Percentiles rank a stretch among this genome's conserved stretches.
Conservation (phyloP, 1,140 invertebrate genomes). For the Drosophila kurseongensis region DNA sequence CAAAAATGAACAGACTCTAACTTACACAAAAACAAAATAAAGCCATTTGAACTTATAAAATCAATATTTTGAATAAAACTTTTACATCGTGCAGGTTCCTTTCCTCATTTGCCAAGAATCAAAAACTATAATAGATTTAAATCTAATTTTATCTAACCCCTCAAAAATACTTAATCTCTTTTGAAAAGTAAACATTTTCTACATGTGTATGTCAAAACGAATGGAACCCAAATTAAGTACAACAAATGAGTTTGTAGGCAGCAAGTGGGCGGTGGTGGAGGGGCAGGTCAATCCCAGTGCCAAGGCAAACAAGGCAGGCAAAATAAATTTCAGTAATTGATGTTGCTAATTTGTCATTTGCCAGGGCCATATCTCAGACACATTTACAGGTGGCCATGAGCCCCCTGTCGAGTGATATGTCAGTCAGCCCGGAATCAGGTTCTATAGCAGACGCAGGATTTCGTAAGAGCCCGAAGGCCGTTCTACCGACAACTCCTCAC, state of each 20-base stretch:
- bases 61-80: neutral
- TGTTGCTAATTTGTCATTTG: conserved; percentile 81
- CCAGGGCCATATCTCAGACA: conserved; percentile 68
- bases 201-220: conserved; percentile 7
- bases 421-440: conserved; percentile 21
- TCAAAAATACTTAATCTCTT: neutral
- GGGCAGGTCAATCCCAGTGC: conserved; percentile 29
- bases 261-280: conserved; percentile 10
- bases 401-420: conserved; percentile 60
- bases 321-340: conserved; percentile 83
- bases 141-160: too few relatives aligned
- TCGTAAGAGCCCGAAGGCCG: conserved; percentile 1
- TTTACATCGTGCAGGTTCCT: too few relatives aligned
- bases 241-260: conserved; percentile 74
- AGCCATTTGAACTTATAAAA: neutral
- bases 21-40: conserved; percentile 5
- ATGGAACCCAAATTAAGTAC: conserved; percentile 74
- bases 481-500: conserved; percentile 32
- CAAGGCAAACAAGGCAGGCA: conserved; percentile 65
- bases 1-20: conserved; percentile 34
- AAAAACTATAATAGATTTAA: too few relatives aligned
- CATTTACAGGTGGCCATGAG: conserved; percentile 71
- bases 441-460: conserved; percentile 16
- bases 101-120: too few relatives aligned
- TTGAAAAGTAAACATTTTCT: neutral